A percentile compares a stretch with the other conserved stretches of the same genome.
Evolutionary conservation across 2,888 invertebrate species (phyloP).

Genomic region (Drosophila cognata): DNA sequence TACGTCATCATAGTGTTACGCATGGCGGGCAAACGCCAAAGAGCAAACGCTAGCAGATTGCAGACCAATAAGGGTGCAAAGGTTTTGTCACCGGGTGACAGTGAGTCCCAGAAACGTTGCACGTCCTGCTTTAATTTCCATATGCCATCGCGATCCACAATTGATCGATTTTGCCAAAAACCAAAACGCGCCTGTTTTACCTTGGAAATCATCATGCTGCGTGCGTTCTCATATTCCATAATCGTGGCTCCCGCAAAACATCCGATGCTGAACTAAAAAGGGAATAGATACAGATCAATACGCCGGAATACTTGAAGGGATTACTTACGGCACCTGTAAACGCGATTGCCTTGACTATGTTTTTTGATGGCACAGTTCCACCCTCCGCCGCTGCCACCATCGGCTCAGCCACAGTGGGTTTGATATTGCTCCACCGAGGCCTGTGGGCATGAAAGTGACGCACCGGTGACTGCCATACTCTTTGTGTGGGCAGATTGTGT

Average conservation of each 20-base stretch:
- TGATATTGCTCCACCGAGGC: slow-evolving; percentile 51
- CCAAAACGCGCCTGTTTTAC: slow-evolving; percentile 85
- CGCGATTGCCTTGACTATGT: slow-evolving; percentile 78
- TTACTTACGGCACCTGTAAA: slow-evolving; percentile 82
- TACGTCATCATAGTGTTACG: slow-evolving; percentile 92
- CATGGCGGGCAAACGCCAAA: slow-evolving; percentile 92
- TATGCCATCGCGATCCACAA: slow-evolving; percentile 62
- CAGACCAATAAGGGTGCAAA: slow-evolving; percentile 92
- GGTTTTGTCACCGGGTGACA: slow-evolving; percentile 90
- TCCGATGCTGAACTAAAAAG: slow-evolving; percentile 87
- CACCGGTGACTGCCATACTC: slow-evolving; percentile 35
- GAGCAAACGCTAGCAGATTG: slow-evolving; percentile 92
- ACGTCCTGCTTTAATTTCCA: slow-evolving; percentile 74
- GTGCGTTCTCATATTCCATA: slow-evolving; percentile 93
- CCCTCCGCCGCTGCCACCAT: slow-evolving; percentile 46
- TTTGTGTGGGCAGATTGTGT: slow-evolving; percentile 30
- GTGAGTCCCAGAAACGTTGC: slow-evolving; percentile 88
- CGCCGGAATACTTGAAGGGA: neutral
- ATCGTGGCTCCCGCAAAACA: slow-evolving; percentile 92
- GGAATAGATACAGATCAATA: neutral
- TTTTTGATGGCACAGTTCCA: slow-evolving; percentile 70
- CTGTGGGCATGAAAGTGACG: slow-evolving; percentile 54
- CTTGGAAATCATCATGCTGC: slow-evolving; percentile 78
- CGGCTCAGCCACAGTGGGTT: slow-evolving; percentile 46
- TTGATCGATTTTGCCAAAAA: slow-evolving; percentile 61